Base-by-base conservation (phyloP, 1,140 invertebrate genomes). In the Melitaea cinxia region DNA sequence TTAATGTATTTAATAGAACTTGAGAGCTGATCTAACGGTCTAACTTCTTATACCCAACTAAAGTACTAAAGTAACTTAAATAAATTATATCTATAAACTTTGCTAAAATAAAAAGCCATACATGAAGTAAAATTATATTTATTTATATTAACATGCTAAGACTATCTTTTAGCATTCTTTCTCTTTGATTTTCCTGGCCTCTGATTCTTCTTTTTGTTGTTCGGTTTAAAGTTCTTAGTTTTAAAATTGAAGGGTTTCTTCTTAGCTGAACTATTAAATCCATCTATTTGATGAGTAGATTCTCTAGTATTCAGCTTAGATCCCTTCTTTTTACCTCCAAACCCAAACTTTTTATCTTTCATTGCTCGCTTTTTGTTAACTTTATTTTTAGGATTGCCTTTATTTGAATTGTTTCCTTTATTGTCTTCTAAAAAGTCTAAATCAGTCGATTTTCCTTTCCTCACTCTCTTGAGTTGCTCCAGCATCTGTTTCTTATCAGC, bases 271-370 rank as follows among this genome's bases (percentile, higher is more conserved):
- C 89, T 92, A 59, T 80, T 91, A 21, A 93, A 94, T 1, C 93
- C 93, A 7, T 93, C 93, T 61, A 95, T 93, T 77, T 94, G 93
- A 15, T 92, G 93, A 0, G 95, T 91, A 49, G 96, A 98, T 0
- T 96, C 94, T 73, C 93, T 95, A 0, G 96, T 98, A 77, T 99
- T 99, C 35, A 93, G 90, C 88, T 99, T 99, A 0, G 92, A 92
- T 1, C 97, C 95, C 70, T 95, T 95, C 91, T 99, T 99, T 78
- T 98, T 98, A 1, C 98, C 98, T 35, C 98, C 98, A 92, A 96
- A 99, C 0, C 98, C 98, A 92, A 95, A 99, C 80, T 97, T 98
- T 49, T 94, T 92, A 88, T 98, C 95, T 83, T 98, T 97, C 69
- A 92, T 90, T 37, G 94, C 93, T 35, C 94, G 88, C 75, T 93